Evolutionary conservation across 2,888 invertebrate genomes (phyloP).

Genomic region (Alloscopus bannaensis): DNA sequence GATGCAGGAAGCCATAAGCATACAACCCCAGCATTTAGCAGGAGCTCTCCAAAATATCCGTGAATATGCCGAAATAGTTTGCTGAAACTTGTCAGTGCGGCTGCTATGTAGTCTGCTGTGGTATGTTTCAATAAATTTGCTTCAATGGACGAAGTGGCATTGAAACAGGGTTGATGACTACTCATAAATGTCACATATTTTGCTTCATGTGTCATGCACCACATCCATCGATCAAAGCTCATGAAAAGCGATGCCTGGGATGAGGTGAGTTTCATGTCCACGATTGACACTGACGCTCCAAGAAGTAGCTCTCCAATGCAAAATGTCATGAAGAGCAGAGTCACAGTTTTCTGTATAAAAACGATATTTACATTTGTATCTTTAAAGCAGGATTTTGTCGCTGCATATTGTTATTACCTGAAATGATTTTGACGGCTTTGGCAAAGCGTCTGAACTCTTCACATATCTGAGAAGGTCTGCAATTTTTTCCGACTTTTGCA

Average conservation of each 20-base stretch:
- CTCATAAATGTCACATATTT: neutral
- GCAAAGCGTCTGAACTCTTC: neutral
- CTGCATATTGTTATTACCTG: neutral
- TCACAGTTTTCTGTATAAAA: neutral
- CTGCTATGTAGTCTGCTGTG: conserved; percentile 7
- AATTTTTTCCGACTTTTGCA: conserved; percentile 1
- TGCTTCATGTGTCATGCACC: conserved; percentile 9
- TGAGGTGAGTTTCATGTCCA: neutral
- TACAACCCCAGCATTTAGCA: conserved; percentile 12
- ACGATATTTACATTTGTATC: too few relatives aligned
- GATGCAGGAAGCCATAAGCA: conserved; percentile 20
- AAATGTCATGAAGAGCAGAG: neutral
- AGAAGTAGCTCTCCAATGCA: conserved; percentile 17
- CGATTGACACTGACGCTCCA: neutral
- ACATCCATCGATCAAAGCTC: neutral
- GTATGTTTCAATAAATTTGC: neutral
- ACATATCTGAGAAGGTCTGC: neutral
- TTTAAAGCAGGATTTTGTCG: neutral
- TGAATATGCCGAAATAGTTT: conserved; percentile 22
- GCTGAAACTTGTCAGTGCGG: neutral
- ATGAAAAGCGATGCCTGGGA: neutral
- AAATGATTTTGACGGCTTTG: neutral
- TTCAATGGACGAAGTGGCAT: neutral
- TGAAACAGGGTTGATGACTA: neutral
- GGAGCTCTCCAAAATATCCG: conserved; percentile 21